Evolutionary conservation across 2,888 invertebrate species (phyloP).

Genomic region (Sarcophaga carnaria): DNA sequence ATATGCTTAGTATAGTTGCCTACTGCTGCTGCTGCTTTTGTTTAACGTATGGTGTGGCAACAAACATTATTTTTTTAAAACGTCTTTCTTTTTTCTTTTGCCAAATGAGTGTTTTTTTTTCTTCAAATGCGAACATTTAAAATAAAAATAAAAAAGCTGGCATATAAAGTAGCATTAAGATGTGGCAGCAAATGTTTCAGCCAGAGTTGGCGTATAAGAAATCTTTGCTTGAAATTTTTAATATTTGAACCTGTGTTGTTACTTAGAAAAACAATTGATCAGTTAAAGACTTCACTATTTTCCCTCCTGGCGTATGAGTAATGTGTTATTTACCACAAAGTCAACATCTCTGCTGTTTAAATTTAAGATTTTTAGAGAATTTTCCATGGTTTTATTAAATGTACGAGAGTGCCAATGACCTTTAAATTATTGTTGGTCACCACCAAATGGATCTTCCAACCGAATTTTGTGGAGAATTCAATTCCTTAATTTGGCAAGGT

Average conservation of each 20-base stretch:
- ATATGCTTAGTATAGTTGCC: not conserved
- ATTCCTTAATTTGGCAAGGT: too few species aligned
- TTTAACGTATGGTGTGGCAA: conserved; percentile 2
- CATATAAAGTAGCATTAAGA: not conserved
- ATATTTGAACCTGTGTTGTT: too few species aligned
- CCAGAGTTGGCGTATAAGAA: conserved; percentile 15
- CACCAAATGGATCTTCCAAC: accelerated
- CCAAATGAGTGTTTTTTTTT: conserved; percentile 18
- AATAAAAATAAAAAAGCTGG: not conserved
- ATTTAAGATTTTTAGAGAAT: too few species aligned
- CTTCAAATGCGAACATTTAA: not conserved
- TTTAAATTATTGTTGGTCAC: too few species aligned
- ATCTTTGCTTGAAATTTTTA: not conserved
- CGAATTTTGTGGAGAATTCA: too few species aligned
- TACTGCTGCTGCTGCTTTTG: not conserved
- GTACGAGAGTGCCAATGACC: too few species aligned
- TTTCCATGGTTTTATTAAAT: too few species aligned
- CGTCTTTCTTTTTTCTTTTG: not conserved
- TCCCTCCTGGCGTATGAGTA: too few species aligned
- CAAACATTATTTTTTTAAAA: conserved; percentile 11
- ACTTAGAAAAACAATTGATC: too few species aligned
- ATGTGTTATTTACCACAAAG: too few species aligned
- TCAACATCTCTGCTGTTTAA: too few species aligned
- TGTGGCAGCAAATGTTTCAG: not conserved
- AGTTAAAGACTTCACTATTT: too few species aligned